These are phyloP conservation scores for Operophtera brumata DNA, from an alignment of 2,888 invertebrate genomes.

Conservation along the genomic window DNA sequence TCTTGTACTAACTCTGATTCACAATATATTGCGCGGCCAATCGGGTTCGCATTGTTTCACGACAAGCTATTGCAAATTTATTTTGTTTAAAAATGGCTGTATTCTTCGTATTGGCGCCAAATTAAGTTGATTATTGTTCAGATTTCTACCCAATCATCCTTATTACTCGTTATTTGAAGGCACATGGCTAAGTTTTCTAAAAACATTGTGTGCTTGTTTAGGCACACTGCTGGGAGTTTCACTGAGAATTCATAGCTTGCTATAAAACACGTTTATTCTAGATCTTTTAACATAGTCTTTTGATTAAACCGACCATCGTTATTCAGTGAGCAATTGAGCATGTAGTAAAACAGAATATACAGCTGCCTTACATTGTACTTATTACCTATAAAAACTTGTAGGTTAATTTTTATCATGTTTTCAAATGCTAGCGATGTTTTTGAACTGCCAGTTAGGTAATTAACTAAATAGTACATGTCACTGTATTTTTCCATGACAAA, in stretches of 20 bases:
- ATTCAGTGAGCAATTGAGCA: not conserved
- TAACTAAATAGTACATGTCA: not conserved
- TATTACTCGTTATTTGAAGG: not conserved
- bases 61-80: conserved; percentile 27
- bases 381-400: conserved; percentile 1
- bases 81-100: not conserved
- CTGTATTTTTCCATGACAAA: not conserved
- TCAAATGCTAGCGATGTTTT: not conserved
- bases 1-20: conserved; percentile 3
- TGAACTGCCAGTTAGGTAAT: not conserved
- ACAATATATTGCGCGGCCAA: conserved; percentile 23
- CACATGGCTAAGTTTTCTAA: conserved; percentile 5
- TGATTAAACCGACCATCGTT: not conserved
- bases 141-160: not conserved
- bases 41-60: conserved; percentile 57
- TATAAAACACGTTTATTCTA: not conserved
- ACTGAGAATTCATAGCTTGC: not conserved
- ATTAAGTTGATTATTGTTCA: not conserved
- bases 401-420: conserved; percentile 6
- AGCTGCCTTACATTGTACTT: not conserved
- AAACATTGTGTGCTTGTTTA: not conserved
- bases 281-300: not conserved
- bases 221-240: not conserved
- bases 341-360: not conserved
- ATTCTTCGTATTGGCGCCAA: not conserved